phyloP scores from a whole-genome alignment of 2,797 vertebrate genomes.

The Sphenopsis melanotis region DNA sequence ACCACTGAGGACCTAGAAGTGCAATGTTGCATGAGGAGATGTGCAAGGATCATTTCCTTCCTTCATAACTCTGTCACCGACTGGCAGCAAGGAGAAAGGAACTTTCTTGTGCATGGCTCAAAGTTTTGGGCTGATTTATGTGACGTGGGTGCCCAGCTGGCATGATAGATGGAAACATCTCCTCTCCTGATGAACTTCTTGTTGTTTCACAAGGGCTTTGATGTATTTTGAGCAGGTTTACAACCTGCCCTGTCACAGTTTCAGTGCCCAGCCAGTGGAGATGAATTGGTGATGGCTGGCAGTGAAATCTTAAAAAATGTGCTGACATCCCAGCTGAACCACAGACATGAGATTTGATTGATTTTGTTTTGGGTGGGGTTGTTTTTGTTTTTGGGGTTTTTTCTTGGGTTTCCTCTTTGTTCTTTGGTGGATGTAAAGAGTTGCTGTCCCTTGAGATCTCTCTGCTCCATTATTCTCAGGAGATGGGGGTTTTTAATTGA shows the following conservation, averaged over 20 bases:
- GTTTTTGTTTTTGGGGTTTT: not conserved
- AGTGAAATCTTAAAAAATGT: constrained; percentile 78
- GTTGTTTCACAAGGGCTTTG: not conserved
- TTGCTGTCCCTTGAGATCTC: not conserved
- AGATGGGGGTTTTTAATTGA: not conserved
- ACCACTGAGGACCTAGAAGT: constrained; percentile 72
- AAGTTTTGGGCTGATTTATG: constrained; percentile 63
- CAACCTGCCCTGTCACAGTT: not conserved
- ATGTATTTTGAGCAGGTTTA: constrained; percentile 45
- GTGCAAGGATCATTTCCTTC: constrained; percentile 65
- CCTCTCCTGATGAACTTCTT: constrained; percentile 53
- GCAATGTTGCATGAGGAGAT: constrained; percentile 74
- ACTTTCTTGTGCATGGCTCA: not conserved
- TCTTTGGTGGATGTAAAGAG: constrained; percentile 50
- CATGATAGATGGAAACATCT: constrained; percentile 52
- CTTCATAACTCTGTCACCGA: constrained; percentile 45
- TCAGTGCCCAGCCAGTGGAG: constrained; percentile 23
- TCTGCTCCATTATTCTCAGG: not conserved
- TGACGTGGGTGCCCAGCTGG: constrained; percentile 62
- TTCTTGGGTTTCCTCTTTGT: not conserved
- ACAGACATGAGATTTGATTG: constrained; percentile 75
- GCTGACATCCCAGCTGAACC: constrained; percentile 74
- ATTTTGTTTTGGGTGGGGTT: not conserved
- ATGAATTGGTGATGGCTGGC: constrained; percentile 66
- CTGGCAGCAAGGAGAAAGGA: constrained; percentile 27